Conservation (phyloP, 2,888 invertebrate species). For the Melikaiella ostensackeni region DNA sequence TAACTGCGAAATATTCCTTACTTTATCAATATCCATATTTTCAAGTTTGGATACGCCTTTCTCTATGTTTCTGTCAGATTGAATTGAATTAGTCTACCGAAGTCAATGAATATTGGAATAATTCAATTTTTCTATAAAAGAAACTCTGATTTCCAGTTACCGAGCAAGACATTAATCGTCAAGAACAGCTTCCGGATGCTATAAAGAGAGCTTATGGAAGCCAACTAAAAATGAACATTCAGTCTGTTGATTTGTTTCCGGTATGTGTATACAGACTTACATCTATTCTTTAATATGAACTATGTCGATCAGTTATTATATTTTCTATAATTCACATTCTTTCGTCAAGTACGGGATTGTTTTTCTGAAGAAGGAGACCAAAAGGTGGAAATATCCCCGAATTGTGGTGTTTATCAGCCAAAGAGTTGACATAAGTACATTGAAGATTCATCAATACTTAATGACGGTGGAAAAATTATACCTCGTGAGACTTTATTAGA, state of each 20-base stretch:
- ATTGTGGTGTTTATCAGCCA: conserved; percentile 3
- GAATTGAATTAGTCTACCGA: neutral
- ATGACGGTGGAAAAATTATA: too few species aligned
- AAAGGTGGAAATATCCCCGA: conserved; percentile 22
- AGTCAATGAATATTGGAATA: neutral
- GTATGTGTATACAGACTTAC: neutral
- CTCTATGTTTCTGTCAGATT: neutral
- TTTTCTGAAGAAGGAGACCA: neutral
- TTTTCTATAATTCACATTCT: neutral
- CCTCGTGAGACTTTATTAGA: conserved; percentile 31
- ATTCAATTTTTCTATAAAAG: neutral
- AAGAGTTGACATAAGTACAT: conserved; percentile 17
- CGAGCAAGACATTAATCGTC: conserved; percentile 12
- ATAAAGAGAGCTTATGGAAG: conserved; percentile 21
- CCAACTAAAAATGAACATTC: conserved; percentile 19
- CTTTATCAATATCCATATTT: neutral
- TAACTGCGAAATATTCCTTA: too few species aligned
- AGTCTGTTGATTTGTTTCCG: neutral
- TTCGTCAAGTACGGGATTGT: conserved; percentile 1
- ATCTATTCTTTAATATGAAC: neutral
- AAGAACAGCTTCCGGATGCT: conserved; percentile 22
- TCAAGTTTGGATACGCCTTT: neutral
- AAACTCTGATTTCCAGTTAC: conserved; percentile 14
- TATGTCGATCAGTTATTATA: neutral
- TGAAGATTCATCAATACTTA: too few species aligned